Conservation (phyloP, 2,113 vertebrate species). For the Uria aalge region DNA sequence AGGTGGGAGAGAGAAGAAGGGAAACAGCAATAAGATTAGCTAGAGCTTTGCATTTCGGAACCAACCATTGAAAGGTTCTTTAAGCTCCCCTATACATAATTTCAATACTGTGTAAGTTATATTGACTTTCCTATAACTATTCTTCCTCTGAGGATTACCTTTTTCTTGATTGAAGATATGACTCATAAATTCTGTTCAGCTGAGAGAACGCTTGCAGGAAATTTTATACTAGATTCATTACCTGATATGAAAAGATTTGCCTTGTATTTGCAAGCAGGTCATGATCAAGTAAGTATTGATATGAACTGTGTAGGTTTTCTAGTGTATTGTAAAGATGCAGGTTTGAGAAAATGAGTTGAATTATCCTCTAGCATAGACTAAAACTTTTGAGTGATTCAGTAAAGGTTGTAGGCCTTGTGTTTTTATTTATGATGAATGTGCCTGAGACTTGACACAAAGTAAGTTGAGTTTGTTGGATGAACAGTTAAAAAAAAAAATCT, state of each 20-base stretch:
- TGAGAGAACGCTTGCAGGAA: neutral
- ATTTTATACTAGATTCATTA: fast-evolving
- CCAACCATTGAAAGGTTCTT: neutral
- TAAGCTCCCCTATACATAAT: neutral
- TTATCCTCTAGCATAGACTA: neutral
- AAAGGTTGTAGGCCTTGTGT: neutral
- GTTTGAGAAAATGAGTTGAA: neutral
- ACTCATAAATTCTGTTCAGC: neutral
- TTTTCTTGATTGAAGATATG: neutral
- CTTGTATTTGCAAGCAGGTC: neutral
- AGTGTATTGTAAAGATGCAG: neutral
- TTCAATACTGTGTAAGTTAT: neutral
- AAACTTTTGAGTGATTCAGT: neutral
- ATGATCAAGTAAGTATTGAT: neutral
- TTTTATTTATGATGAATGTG: neutral
- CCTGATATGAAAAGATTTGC: neutral
- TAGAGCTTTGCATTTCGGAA: neutral
- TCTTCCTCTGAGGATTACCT: neutral
- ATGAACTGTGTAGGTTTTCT: neutral
- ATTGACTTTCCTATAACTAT: neutral
- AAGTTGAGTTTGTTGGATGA: neutral
- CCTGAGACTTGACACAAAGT: neutral
- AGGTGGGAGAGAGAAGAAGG: neutral
- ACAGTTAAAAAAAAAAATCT: neutral
- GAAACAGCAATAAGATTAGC: neutral